phyloP scores from a whole-genome alignment of 2,888 invertebrate species.

The Andrena flavipes region DNA sequence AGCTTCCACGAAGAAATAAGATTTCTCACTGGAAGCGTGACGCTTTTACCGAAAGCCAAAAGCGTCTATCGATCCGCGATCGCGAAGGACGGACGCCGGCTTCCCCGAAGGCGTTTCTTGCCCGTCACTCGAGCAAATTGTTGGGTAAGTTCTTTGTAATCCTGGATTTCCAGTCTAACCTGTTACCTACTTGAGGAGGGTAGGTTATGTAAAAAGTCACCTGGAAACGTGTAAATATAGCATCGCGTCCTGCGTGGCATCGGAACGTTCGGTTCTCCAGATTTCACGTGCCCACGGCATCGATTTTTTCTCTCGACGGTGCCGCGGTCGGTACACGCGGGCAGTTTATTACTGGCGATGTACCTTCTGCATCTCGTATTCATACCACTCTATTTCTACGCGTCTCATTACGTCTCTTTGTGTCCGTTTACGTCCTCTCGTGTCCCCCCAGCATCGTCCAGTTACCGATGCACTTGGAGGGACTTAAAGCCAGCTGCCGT shows the following conservation, averaged over 20 bases:
- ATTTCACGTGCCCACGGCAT: no score
- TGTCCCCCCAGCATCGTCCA: constrained; percentile 40
- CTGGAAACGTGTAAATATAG: no score
- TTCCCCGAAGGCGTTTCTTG: not conserved
- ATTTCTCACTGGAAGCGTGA: constrained; percentile 62
- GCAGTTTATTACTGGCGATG: not conserved
- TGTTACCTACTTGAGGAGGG: no score
- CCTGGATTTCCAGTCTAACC: no score
- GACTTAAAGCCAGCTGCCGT: constrained; percentile 25
- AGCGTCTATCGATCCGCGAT: constrained; percentile 32
- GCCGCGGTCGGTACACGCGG: no score
- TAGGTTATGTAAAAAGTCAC: no score
- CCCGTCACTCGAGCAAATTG: no score
- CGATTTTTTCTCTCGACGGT: no score
- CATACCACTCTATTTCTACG: constrained; percentile 59
- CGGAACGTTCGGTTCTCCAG: no score
- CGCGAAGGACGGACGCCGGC: not conserved
- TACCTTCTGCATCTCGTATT: constrained; percentile 41
- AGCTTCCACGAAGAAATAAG: constrained; percentile 57
- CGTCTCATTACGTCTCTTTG: constrained; percentile 53
- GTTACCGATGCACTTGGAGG: constrained; percentile 29
- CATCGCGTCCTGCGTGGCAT: no score
- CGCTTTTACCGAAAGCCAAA: constrained; percentile 56
- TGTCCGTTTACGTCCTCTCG: constrained; percentile 56
- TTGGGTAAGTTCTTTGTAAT: not conserved